Conservation (phyloP, 2,113 vertebrate genomes). For the Paralichthys olivaceus region DNA sequence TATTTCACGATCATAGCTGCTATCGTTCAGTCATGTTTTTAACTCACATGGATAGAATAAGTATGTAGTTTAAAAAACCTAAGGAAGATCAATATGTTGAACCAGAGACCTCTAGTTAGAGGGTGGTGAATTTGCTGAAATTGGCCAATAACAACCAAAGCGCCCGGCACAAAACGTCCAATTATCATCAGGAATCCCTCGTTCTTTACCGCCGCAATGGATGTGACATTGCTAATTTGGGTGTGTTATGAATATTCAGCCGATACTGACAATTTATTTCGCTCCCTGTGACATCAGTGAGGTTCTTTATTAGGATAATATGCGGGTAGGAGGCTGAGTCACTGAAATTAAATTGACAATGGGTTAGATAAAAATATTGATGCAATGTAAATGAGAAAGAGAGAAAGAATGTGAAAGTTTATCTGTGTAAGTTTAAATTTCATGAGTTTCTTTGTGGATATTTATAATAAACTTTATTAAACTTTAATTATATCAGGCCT, state of each 20-base stretch:
- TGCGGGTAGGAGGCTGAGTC: not conserved
- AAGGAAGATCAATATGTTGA: slow-evolving; percentile 28
- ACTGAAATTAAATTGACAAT: not conserved
- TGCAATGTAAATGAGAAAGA: slow-evolving; percentile 12
- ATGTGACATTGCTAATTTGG: not conserved
- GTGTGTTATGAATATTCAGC: slow-evolving; percentile 22
- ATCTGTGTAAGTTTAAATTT: not conserved
- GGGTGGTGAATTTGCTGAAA: slow-evolving; percentile 40
- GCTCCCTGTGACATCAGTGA: slow-evolving; percentile 17
- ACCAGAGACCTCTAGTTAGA: slow-evolving; percentile 43
- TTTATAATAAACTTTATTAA: not conserved
- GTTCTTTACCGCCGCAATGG: not conserved
- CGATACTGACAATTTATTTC: slow-evolving; percentile 23
- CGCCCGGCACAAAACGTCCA: slow-evolving; percentile 2
- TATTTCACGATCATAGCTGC: slow-evolving; percentile 51
- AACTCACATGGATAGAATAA: slow-evolving; percentile 40
- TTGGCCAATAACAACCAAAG: slow-evolving; percentile 17
- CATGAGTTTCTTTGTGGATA: not conserved
- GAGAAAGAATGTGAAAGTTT: slow-evolving; percentile 5
- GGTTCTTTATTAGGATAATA: slow-evolving; percentile 14
- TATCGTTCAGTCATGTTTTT: slow-evolving; percentile 59
- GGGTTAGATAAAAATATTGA: not conserved
- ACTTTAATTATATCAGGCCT: not conserved
- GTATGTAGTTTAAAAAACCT: slow-evolving; percentile 54
- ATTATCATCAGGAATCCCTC: not conserved